These are phyloP conservation scores for Papilio dardanus DNA, from an alignment of 1,140 invertebrate species.

Conservation along the genomic window DNA sequence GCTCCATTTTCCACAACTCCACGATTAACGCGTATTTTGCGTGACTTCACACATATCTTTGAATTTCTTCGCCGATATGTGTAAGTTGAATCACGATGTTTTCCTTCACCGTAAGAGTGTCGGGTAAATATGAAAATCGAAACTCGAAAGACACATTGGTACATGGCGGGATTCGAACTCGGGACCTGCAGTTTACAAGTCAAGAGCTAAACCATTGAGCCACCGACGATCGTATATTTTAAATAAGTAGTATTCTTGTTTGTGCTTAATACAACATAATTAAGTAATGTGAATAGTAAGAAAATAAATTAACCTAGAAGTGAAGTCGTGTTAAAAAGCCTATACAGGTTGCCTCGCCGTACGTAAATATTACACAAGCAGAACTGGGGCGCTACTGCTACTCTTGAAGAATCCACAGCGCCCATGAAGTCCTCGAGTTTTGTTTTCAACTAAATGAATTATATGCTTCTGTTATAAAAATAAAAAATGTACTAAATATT, in stretches of 20 bases:
- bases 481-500: constrained; percentile 1
- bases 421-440: constrained; percentile 3
- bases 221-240: too few relatives aligned
- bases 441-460: constrained; percentile 19
- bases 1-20: too few relatives aligned
- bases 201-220: too few relatives aligned
- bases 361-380: constrained; percentile 11
- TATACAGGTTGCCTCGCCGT: background rate
- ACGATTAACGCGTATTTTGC: too few relatives aligned
- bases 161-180: too few relatives aligned
- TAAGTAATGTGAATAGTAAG: constrained; percentile 6
- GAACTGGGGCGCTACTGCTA: constrained; percentile 10
- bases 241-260: background rate
- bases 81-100: too few relatives aligned
- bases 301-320: constrained; percentile 6
- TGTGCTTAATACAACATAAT: background rate
- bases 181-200: too few relatives aligned
- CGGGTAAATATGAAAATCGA: too few relatives aligned
- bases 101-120: too few relatives aligned
- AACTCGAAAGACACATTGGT: too few relatives aligned
- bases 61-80: too few relatives aligned
- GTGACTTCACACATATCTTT: too few relatives aligned
- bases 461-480: constrained; percentile 5
- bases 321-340: background rate
- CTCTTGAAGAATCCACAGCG: constrained; percentile 22